Evolutionary conservation across 1,140 invertebrate genomes (phyloP), one percentile per base, ranked within the genome.

Genomic region (Panagrolaimus sp.): DNA sequence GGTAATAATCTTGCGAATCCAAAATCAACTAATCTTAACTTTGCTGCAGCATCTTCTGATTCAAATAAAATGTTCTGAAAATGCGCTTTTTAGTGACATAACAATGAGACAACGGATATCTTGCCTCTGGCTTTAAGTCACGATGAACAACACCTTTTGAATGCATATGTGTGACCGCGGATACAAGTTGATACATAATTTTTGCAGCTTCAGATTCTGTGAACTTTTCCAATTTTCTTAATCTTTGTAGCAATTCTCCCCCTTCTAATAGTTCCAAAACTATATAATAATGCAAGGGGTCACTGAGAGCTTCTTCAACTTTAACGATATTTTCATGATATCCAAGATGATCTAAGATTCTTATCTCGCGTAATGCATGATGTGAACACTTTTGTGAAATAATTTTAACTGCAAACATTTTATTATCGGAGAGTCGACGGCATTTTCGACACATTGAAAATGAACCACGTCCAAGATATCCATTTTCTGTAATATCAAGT

Each of bases 371-470:
- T 1, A 86, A 87, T 38, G 89, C 89, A 75, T 92, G 90, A 67
- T 78, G 78, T 66, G 84, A 80, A 61, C 90, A 87, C 42, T 88
- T 87, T n/a, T 89, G 86, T 73, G 88, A 90, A 9, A 95, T 87
- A 71, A 96, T 94, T 87, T 96, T 96, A 1, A 95, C 92, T 11
- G 92, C 92, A 84, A 88, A 94, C 65, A 89, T 87, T 72, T 88
- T 87, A 13, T 88, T 87, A 0, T 90, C 91, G 31, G 83, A 76
- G 63, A 88, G 87, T 72, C 92, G 87, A n/a, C 88, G 85, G 81
- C 92, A 96, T 77, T 88, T 88, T 61, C 85, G 83, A 79, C 92
- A 93, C 0, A 95, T 88, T 2, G 91, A 92, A 83, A 90, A 95
- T 53, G 91, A 91, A 0, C 93, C 92, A 80, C 92, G 91, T 0